Evolutionary conservation across 1,140 invertebrate species (phyloP), one percentile per base, ranked within the genome.

Genomic region (Ceratoteleas bidentatus): DNA sequence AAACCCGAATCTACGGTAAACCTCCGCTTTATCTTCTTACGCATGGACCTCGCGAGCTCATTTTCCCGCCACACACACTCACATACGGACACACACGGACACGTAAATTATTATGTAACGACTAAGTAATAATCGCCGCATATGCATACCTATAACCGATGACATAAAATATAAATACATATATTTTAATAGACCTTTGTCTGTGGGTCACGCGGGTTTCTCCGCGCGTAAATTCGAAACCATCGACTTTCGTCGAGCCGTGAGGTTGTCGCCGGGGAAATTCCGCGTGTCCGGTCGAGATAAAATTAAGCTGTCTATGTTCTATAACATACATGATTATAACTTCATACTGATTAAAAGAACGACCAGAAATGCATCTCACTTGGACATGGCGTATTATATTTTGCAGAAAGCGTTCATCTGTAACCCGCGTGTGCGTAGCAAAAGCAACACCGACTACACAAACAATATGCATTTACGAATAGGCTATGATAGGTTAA

Each of bases 401-500:
- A 66, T 69, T 83, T 83, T 83, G 33, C 80, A 70, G 72, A 74
- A 57, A 49, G 70, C 49, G 16, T 60, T 66, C 61, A 66, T 50
- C 66, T 66, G 49, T 81, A 75, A 24, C 56, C 70, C 69, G 34
- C 62, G 52, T 69, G 40, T 50, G 69, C 64, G 70, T 56, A 64
- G 52, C 24, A 70, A 57, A 66, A 57, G 36, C 64, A n/a, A 50
- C 52, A 68, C 66, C 50, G 68, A 65, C 36, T 45, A 58, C 73
- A 85, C 78, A 74, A 82, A 78, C 76, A 81, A 84, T 52, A 87
- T 66, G 86, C 86, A 86, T 88, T 88, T 88, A 89, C 90, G 87
- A 87, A 86, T 91, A 91, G 89, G 89, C 89, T 91, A 91, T 90
- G 90, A 91, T 91, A 91, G 88, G 87, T 86, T 90, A 88, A 89